Base-by-base conservation (phyloP, 1,140 invertebrate species). In the Bombus waltoni region DNA sequence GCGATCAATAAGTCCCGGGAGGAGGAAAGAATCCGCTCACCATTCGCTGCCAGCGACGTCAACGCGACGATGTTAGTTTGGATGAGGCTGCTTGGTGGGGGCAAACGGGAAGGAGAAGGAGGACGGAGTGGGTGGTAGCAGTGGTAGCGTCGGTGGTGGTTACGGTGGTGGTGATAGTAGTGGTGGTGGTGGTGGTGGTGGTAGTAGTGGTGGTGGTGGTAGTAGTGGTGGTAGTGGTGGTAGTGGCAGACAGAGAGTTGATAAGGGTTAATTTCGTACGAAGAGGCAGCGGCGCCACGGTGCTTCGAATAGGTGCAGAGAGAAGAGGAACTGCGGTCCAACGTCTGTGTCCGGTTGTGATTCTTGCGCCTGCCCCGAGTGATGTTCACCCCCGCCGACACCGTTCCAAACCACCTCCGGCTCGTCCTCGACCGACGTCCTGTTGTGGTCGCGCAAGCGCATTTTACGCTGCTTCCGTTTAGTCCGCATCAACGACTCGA, bases 201-300 rank as follows among this genome's bases (percentile, higher is more conserved):
- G 32, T 32, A 32, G 32, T 32, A 32, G 32, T 53, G 47, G 35
- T 28, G 66, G 35, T 28, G 18, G 86, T 59, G n/a, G 66, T 22
- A 77, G 68, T 66, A 72, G 35, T 22, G 68, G 75, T 68, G 35
- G 75, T 66, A 81, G 44, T 72, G 38, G 80, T 72, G 85, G 85
- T 85, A 85, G 78, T 77, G 85, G 89, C 85, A 77, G 92, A 91
- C 89, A 90, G 90, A 92, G 91, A 93, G 94, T 94, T 95, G 94
- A 95, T 95, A 95, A 95, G 94, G 94, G 94, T 95, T 95, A 95
- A 95, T 95, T 95, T 95, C 92, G 92, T 94, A 94, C 92, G 93
- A 93, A 92, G 68, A 81, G 78, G 75, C 32, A 73, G 68, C n/a
- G 28, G 68, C 62, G 73, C 66, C 73, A 71, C 47, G 35, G 25